Conservation (phyloP, 2,797 vertebrate genomes). For the Parambassis ranga region DNA sequence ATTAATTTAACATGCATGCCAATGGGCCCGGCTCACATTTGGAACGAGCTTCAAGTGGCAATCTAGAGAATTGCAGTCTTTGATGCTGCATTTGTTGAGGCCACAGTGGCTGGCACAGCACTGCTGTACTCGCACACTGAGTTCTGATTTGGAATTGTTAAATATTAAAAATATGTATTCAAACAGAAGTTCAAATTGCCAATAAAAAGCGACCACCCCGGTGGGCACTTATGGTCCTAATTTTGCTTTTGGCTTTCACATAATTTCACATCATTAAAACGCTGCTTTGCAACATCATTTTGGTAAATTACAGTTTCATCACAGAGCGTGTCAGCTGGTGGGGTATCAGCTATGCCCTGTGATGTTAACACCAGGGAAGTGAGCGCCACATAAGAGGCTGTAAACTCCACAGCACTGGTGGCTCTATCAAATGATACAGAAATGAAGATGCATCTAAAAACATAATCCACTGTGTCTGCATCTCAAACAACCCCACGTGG, state of each 20-base stretch:
- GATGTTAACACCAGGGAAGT: neutral
- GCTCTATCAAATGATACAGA: neutral
- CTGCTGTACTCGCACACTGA: too few species aligned
- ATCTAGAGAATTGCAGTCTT: too few species aligned
- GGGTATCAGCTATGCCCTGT: neutral
- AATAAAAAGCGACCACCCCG: neutral
- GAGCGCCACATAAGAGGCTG: neutral
- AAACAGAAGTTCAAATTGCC: neutral
- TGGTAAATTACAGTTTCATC: neutral
- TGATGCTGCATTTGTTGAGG: too few species aligned
- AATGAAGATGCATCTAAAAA: neutral
- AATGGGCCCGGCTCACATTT: too few species aligned
- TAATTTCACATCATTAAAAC: neutral
- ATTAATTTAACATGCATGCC: too few species aligned
- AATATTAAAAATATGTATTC: too few species aligned
- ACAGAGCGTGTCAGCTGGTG: neutral
- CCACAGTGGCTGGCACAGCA: too few species aligned
- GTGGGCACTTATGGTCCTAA: too few species aligned
- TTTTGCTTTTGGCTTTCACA: too few species aligned
- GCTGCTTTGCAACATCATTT: neutral
- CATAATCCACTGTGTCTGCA: neutral
- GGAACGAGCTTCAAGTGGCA: too few species aligned
- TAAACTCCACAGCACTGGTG: neutral
- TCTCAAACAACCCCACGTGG: neutral
- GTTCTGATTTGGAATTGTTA: too few species aligned